Evolutionary conservation across 2,113 vertebrate species (phyloP).

Genomic region (Hippocampus guttulatus): DNA sequence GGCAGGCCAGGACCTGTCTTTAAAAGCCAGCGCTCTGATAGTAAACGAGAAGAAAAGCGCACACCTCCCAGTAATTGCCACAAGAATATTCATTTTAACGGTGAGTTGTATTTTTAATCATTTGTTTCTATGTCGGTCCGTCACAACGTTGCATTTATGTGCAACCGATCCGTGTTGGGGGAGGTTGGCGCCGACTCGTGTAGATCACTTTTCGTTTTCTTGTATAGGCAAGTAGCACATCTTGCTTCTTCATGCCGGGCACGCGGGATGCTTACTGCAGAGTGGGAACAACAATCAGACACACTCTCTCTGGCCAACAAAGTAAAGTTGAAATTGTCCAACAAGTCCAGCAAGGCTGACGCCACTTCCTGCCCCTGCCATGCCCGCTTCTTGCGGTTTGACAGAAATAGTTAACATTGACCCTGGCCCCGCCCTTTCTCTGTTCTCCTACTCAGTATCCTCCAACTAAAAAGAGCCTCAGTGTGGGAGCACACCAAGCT

Average conservation of each 20-base stretch:
- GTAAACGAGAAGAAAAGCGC: not conserved
- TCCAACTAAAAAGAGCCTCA: constrained; percentile 60
- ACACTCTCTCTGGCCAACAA: not conserved
- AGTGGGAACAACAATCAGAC: not conserved
- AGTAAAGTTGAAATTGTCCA: not conserved
- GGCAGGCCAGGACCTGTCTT: too few relatives aligned
- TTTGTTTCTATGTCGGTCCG: too few relatives aligned
- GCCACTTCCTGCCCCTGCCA: constrained; percentile 5
- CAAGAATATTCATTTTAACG: not conserved
- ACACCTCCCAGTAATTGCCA: not conserved
- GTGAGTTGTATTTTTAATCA: too few relatives aligned
- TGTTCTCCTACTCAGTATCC: constrained; percentile 63
- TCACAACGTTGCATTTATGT: too few relatives aligned
- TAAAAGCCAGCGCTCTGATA: too few relatives aligned
- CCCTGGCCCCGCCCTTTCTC: constrained; percentile 50
- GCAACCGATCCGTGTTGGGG: too few relatives aligned
- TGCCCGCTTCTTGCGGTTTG: constrained; percentile 36
- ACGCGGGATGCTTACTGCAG: not conserved
- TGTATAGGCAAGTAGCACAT: not conserved
- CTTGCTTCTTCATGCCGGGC: not conserved
- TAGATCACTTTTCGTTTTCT: not conserved
- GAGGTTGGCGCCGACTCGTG: not conserved
- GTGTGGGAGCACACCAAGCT: constrained; percentile 65
- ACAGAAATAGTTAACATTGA: constrained; percentile 52
- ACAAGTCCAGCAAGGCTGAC: not conserved